Base-by-base conservation (phyloP, 2,113 vertebrate species). In the Callipepla californica region DNA sequence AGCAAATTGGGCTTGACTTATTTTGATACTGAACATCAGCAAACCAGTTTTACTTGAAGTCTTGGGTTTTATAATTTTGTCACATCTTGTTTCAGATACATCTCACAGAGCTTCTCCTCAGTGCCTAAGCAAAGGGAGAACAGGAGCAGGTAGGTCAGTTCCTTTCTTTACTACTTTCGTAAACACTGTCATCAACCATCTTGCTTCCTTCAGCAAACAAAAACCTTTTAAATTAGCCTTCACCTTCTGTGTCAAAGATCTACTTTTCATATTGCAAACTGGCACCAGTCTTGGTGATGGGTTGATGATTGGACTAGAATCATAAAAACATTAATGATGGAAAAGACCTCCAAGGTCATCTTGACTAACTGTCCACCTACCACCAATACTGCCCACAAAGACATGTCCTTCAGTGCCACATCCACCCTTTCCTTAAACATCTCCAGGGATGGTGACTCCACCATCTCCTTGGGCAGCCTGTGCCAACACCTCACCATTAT, bases 121-220 rank as follows among this genome's bases (percentile, higher is more conserved):
- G 13, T 3, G 28, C 38, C 30, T 12, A 59, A 48, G 63, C 13
- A 9, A 40, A 6, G 16, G 59, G 13, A 26, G 63, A 38, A 16
- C 40, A n/a, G 58, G 2, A 8, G 44, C 50, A 22, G 32, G 10
- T 3, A 7, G 17, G 57, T 38, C 65, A 53, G 47, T 3, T 47
- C 11, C 13, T 6, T 6, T 1, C 32, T 51, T 30, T 1, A 65
- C 48, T 65, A 8, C 32, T 47, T 26, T 2, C 2, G 1, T 51
- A 40, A 63, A 63, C 4, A 11, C 6, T 23, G 25, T 7, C 7
- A 12, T 9, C 38, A 76, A 51, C 38, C 38, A 3, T 11, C 23
- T 77, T 47, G 63, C 63, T 76, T n/a, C 66, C 58, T 25, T 26
- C 20, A 5, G 15, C n/a, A 48, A 40, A 28, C 62, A 36, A 28